Percentiles rank a stretch among this genome's conserved stretches.
These are phyloP conservation scores for Ichneumon xanthorius DNA, from an alignment of 2,888 invertebrate genomes.

Conservation along the genomic window DNA sequence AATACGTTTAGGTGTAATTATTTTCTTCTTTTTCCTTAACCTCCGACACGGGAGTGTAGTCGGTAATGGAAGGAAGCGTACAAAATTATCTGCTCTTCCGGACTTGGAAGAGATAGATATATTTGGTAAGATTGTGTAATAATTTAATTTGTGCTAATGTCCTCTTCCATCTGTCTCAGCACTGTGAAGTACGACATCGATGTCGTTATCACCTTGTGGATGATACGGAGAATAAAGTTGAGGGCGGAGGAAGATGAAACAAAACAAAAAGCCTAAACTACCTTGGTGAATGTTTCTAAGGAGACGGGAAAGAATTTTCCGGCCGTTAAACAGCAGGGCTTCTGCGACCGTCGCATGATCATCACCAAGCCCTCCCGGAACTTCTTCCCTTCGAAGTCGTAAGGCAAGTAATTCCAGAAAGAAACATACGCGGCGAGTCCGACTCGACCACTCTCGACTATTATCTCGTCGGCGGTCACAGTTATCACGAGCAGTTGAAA, in stretches of 20 bases:
- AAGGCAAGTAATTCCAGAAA: slow-evolving; percentile 46
- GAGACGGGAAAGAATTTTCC: slow-evolving; percentile 67
- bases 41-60: not conserved
- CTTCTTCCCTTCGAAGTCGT: slow-evolving; percentile 13
- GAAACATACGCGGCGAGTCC: slow-evolving; percentile 52
- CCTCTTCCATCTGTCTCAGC: slow-evolving; percentile 64
- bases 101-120: not conserved
- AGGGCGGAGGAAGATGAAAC: too few relatives aligned
- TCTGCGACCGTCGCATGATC: slow-evolving; percentile 62
- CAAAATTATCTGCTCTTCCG: too few relatives aligned
- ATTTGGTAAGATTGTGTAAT: too few relatives aligned
- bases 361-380: slow-evolving; percentile 63
- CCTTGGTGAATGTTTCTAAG: slow-evolving; percentile 64
- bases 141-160: slow-evolving; percentile 21
- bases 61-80: not conserved
- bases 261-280: not conserved
- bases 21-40: not conserved
- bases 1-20: not conserved
- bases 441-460: slow-evolving; percentile 53
- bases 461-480: slow-evolving; percentile 57
- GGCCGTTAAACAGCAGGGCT: slow-evolving; percentile 66
- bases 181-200: slow-evolving; percentile 70
- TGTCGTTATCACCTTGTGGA: slow-evolving; percentile 66
- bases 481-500: slow-evolving; percentile 65
- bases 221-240: too few relatives aligned